Evolutionary conservation across 2,113 vertebrate species (phyloP), one percentile per base, ranked within the genome.

Genomic region (Prionailurus viverrinus): DNA sequence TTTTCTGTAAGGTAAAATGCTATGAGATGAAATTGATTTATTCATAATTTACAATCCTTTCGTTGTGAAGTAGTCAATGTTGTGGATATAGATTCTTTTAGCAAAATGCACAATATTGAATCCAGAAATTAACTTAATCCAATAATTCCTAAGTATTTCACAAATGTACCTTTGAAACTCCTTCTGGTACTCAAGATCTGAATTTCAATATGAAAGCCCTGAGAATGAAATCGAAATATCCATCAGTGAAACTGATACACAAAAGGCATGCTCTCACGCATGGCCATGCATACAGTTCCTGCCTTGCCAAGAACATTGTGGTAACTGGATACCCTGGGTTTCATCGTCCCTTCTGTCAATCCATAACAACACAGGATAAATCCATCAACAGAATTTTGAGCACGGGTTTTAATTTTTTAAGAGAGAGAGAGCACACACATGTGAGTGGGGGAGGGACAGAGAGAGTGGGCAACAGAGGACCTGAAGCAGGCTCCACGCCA

Each of bases 11-110:
- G 78, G 19, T 92, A 97, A 97, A 97, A 82, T 98, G 36, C 68
- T 55, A 55, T 96, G 53, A 76, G 58, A 94, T 88, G 66, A 92
- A 97, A 87, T 80, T 33, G 36, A 97, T 97, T 95, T 97, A 68
- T 48, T 96, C n/a, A 19, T 4, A 89, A 92, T 51, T 61, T 79
- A 74, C 15, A 48, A 25, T 95, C 74, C 76, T 65, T 98, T 97
- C 95, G 13, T 65, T 61, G 4, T 91, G 39, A 95, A 96, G 88
- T 94, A 58, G 29, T 80, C 45, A 93, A 90, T 86, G 36, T 55
- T 18, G 7, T 53, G 5, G 58, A 33, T 66, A 4, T 29, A 89
- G 27, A 63, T 78, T 63, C 71, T 96, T 95, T 95, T 65, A 55
- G 31, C 65, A 86, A 97, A 95, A 94, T 93, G 0, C 11, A 63